Conservation (phyloP, 1,140 invertebrate species). For the Teleogryllus occipitalis region DNA sequence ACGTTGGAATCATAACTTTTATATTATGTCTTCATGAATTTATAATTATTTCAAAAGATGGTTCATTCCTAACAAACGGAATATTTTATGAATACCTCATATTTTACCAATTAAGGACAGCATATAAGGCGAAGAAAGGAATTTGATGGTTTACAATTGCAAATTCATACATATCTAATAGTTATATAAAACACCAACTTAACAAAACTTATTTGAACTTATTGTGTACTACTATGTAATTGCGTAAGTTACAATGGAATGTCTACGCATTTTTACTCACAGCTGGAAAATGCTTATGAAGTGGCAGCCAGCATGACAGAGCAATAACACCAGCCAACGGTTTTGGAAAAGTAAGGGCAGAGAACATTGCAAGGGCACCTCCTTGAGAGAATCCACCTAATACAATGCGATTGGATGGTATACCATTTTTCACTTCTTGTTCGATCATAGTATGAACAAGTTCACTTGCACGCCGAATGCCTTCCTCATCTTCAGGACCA, state of each 20-base stretch:
- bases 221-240: too few species aligned
- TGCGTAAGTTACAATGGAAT: too few species aligned
- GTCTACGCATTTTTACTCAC: constrained; percentile 29
- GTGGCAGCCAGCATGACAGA: constrained; percentile 90
- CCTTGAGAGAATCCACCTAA: constrained; percentile 78
- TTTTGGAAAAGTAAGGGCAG: constrained; percentile 75
- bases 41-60: too few species aligned
- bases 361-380: constrained; percentile 89
- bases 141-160: too few species aligned
- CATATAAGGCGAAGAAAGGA: too few species aligned
- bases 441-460: constrained; percentile 77
- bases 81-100: not conserved
- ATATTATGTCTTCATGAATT: too few species aligned
- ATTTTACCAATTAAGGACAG: not conserved
- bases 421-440: constrained; percentile 72
- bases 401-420: constrained; percentile 67
- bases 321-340: constrained; percentile 81
- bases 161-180: too few species aligned
- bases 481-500: constrained; percentile 78
- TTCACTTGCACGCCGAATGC: constrained; percentile 72
- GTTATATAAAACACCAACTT: too few species aligned
- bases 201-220: too few species aligned
- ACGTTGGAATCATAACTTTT: too few species aligned
- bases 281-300: constrained; percentile 77
- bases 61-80: not conserved